A percentile compares a stretch with the other conserved stretches of the same genome.
Evolutionary conservation across 1,140 invertebrate genomes (phyloP).

Genomic region (Leptinotarsa defecta): DNA sequence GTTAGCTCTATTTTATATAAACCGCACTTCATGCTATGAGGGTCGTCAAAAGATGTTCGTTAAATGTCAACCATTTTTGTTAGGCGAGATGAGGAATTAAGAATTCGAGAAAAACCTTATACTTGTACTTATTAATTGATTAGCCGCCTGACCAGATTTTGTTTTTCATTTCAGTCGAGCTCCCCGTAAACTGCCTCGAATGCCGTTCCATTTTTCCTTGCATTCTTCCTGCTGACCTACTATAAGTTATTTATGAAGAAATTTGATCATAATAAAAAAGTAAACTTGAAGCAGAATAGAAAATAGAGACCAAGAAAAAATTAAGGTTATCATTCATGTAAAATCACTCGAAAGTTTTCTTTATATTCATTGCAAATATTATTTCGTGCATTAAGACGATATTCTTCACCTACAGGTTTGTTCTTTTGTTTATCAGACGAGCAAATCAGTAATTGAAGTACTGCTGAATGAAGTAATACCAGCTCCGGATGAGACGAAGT

Average conservation of each 20-base stretch:
- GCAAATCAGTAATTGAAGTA: slow-evolving; percentile 40
- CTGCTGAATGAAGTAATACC: slow-evolving; percentile 45
- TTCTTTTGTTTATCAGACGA: slow-evolving; percentile 45
- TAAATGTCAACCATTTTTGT: slow-evolving; percentile 10
- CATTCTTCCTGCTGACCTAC: slow-evolving; percentile 26
- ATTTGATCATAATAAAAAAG: no score
- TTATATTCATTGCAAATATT: background rate
- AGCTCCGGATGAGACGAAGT: slow-evolving; percentile 39
- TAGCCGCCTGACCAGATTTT: slow-evolving; percentile 34
- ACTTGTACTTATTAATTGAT: slow-evolving; percentile 25
- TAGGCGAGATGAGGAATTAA: slow-evolving; percentile 22
- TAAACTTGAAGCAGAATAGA: no score
- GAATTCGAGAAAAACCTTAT: slow-evolving; percentile 24
- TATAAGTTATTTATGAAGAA: background rate
- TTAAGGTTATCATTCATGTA: no score
- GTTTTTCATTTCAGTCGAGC: slow-evolving; percentile 30
- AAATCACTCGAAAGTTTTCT: no score
- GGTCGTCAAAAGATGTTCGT: no score
- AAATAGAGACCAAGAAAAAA: no score
- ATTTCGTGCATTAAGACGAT: slow-evolving; percentile 28
- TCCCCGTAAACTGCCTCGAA: slow-evolving; percentile 28
- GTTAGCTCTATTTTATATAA: no score
- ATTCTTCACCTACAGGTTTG: slow-evolving; percentile 37
- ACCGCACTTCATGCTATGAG: no score
- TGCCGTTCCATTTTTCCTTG: slow-evolving; percentile 33